Base-by-base conservation (phyloP, 2,888 invertebrate genomes). In the Margaritifera margaritifera region DNA sequence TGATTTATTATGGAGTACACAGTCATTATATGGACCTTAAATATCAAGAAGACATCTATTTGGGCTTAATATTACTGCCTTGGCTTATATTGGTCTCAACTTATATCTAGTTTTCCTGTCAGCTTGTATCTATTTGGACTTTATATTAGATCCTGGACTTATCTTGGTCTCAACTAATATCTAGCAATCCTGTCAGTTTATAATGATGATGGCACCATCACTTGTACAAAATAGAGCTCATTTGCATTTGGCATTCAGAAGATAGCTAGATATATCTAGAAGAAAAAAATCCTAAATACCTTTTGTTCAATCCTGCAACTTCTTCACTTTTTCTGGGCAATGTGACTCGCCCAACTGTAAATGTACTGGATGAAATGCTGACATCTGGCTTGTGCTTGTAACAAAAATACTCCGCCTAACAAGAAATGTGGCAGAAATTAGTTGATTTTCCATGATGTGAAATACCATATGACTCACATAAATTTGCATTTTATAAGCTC, bases 341-440 rank as follows among this genome's bases (percentile, higher is more conserved):
- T 31, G 78, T 84, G 8, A 85, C 93, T 78, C 97, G 92, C 0
- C 97, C 97, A 20, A 94, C 93, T 79, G 92, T 92, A 64, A 97
- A 92, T 22, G 89, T 88, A 24, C 91, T 91, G 0, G 91, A 84
- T 64, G 92, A 92, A 52, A 94, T 88, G 54, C 92, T 91, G 20
- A 96, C 92, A 66, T 92, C 92, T 0, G 97, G 97, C 88, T 96
- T 97, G 85, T 95, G 93, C 74, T 93, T 92, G 71, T 92, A 92
- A 76, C 93, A 93, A 86, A 94, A 96, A 88, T 94, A 95, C 82
- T 95, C 95, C 0, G 95, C 95, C 90, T 90, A 42, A 75, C n/a
- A 80, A 77, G 24, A 64, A 68, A 64, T 54, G 8, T 54, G 15
- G 50, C 25, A 20, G 22, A 22, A 55, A n/a, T 22, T 55, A 42